Evolutionary conservation across 1,140 invertebrate genomes (phyloP), one percentile per base, ranked within the genome.

Genomic region (Psix sp.): DNA sequence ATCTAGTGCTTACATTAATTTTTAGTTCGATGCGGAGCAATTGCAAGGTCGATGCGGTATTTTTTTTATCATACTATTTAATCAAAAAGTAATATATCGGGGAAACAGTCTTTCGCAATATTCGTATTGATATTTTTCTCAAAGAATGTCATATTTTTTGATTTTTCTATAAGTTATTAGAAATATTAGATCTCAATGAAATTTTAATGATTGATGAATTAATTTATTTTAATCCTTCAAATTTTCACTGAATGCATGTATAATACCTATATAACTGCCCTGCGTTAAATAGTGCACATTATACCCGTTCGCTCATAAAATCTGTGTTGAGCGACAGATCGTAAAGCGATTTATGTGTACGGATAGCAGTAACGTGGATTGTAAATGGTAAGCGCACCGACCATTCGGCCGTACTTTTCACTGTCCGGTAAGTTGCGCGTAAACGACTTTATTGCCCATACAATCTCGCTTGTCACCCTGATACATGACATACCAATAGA

Each of bases 241-340:
- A n/a, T n/a, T n/a, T n/a, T n/a, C n/a, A n/a, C n/a, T n/a, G n/a
- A n/a, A n/a, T n/a, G n/a, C n/a, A n/a, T n/a, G n/a, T n/a, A n/a
- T n/a, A n/a, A n/a, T n/a, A n/a, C n/a, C n/a, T n/a, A n/a, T n/a
- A n/a, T n/a, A n/a, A n/a, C n/a, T n/a, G 48, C 21, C 42, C 6
- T 14, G 63, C 45, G 57, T 74, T 67, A 67, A 66, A 66, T 48
- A 66, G 24, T 36, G 40, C 29, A 62, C 42, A 62, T 66, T 66
- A 66, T 73, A 80, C 74, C 83, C 77, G 84, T 72, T 83, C 82
- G 77, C 70, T 79, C 80, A 79, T 86, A 82, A 85, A 86, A 85
- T 84, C 78, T 76, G 82, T 82, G 85, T 82, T 84, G 83, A 86
- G 85, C 80, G 85, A 86, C 83, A 85, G 83, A 85, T 86, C 85